Base-by-base conservation (phyloP, 2,797 vertebrate genomes). In the Micropoecilia bifurca region DNA sequence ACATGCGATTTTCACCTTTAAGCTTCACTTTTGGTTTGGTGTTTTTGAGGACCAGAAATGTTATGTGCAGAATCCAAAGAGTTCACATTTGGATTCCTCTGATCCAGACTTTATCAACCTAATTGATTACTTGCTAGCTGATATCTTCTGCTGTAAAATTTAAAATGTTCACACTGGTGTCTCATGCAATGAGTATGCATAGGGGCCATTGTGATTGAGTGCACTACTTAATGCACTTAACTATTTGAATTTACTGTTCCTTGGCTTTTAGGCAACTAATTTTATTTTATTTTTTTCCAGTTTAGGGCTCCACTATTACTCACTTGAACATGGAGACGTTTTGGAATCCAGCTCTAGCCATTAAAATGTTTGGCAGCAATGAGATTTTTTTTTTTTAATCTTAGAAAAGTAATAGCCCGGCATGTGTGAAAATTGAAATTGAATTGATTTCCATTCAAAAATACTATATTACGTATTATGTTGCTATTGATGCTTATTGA, bases 341-440 rank as follows among this genome's bases (percentile, higher is more conserved):
- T 59, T 28, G 28, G 28, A 59, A 55, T 55, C 22, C 22, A 55
- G 13, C 25, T 59, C 25, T 28, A 28, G 12, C n/a, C 28, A 59
- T 59, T 59, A 59, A 30, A 30, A 59, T 30, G 0, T 59, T 59
- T 30, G 28, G 13, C 13, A 59, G 57, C n/a, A 14, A 59, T 6
- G 16, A 59, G 57, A 30, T 30, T 30, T 7, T 30, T 6, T 28
- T 16, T 14, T 47, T 50, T 50, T 50, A 18, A 9, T 53, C 50
- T 53, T 78, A 30, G 43, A 78, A 57, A 22, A 82, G 3, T 53
- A 66, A 53, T 50, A 30, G 28, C 22, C 8, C 66, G 55, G n/a
- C 10, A 75, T 71, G 14, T 69, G n/a, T 57, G 22, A 72, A 41
- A 41, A 41, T 30, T 61, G 6, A 28, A 66, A 36, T 36, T 10